A percentile compares a stretch with the other conserved stretches of the same genome.
phyloP scores from a whole-genome alignment of 1,140 invertebrate species.

The Pissodes strobi region DNA sequence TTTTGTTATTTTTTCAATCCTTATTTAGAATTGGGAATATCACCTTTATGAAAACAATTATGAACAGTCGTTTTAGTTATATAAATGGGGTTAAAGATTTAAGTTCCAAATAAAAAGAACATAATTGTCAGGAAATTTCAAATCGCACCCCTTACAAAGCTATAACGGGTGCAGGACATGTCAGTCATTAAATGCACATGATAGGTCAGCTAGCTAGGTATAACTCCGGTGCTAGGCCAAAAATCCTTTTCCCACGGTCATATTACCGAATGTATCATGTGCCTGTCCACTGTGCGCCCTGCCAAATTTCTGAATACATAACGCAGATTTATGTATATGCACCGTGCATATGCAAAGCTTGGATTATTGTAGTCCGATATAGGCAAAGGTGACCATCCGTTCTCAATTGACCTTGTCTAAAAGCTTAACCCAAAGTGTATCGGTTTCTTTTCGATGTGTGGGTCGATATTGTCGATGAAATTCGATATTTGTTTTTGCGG shows the following conservation, averaged over 20 bases:
- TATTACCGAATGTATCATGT: slow-evolving; percentile 28
- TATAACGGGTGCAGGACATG: slow-evolving; percentile 21
- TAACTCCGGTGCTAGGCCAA: slow-evolving; percentile 16
- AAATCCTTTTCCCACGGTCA: slow-evolving; percentile 34
- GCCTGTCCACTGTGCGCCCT: slow-evolving; percentile 30
- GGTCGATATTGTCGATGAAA: slow-evolving; percentile 11
- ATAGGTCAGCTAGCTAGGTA: slow-evolving; percentile 13
- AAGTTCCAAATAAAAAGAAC: too few species aligned
- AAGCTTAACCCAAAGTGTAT: slow-evolving; percentile 8
- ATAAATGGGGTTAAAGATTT: too few species aligned
- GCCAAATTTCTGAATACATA: slow-evolving; percentile 32
- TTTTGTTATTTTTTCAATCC: too few species aligned
- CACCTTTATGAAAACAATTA: too few species aligned
- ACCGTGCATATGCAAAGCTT: slow-evolving; percentile 23
- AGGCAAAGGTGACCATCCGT: slow-evolving; percentile 15
- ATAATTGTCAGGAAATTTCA: slow-evolving; percentile 9
- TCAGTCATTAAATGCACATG: slow-evolving; percentile 22
- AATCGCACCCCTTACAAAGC: slow-evolving; percentile 9
- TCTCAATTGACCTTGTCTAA: slow-evolving; percentile 14
- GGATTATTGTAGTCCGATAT: slow-evolving; percentile 14
- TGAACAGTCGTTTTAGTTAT: too few species aligned
- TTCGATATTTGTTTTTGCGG: slow-evolving; percentile 17
- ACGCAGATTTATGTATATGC: slow-evolving; percentile 23
- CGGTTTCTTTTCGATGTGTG: slow-evolving; percentile 11
- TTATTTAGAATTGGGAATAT: too few species aligned